Conservation (phyloP, 2,888 invertebrate species). For the Tryphoninae sp. region DNA sequence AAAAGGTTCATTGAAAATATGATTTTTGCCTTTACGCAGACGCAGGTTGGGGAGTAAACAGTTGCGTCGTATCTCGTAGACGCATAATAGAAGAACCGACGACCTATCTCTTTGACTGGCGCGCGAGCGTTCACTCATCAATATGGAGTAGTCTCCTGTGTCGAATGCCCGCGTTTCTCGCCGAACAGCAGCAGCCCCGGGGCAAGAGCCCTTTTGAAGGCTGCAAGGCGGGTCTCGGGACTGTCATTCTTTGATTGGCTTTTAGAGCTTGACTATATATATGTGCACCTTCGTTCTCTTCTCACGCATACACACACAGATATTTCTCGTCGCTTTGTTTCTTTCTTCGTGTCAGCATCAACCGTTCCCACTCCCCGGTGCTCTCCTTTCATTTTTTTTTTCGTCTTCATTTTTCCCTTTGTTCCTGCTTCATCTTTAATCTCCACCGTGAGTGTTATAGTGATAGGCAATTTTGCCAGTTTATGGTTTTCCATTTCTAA, state of each 20-base stretch:
- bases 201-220: constrained; percentile 78
- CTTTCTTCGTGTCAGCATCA: constrained; percentile 52
- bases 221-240: constrained; percentile 74
- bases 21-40: background rate
- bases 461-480: background rate
- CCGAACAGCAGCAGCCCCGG: constrained; percentile 74
- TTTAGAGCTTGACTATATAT: constrained; percentile 56
- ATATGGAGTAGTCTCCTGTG: constrained; percentile 78
- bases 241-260: constrained; percentile 81
- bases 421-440: constrained; percentile 67
- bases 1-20: background rate
- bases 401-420: constrained; percentile 31
- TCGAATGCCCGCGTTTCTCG: constrained; percentile 72
- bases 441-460: constrained; percentile 63
- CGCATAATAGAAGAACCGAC: constrained; percentile 41
- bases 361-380: constrained; percentile 48
- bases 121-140: constrained; percentile 75
- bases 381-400: constrained; percentile 50
- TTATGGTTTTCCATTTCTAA: background rate
- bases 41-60: background rate
- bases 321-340: constrained; percentile 51
- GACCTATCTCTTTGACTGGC: constrained; percentile 39
- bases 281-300: constrained; percentile 66
- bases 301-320: constrained; percentile 64
- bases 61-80: background rate